Conservation (phyloP, 2,888 invertebrate species). For the Nyleta sp. region DNA sequence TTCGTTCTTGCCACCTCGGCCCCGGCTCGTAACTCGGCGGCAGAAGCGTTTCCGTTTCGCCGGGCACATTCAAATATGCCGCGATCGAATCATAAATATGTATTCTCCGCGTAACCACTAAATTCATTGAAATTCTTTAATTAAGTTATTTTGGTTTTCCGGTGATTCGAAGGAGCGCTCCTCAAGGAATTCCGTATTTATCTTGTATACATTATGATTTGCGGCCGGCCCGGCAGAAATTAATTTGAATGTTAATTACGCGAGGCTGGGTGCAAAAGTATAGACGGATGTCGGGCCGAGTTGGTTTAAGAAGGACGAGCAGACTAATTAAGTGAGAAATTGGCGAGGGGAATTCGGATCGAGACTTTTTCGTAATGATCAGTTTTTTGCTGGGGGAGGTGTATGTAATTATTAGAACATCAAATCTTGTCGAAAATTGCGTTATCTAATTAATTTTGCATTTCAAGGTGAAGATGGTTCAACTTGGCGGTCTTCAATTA, state of each 20-base stretch:
- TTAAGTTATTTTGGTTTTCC: conserved; percentile 81
- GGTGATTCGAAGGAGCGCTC: conserved; percentile 48
- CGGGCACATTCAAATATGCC: conserved; percentile 72
- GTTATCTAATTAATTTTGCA: no score
- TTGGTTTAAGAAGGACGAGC: no score
- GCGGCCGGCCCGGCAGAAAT: conserved; percentile 7
- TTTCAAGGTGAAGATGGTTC: no score
- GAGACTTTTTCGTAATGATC: no score
- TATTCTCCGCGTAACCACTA: conserved; percentile 75
- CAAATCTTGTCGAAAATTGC: no score
- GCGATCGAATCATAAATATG: conserved; percentile 81
- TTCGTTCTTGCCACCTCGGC: conserved; percentile 21
- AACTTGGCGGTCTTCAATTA: no score
- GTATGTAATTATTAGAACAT: no score
- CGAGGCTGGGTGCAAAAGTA: conserved; percentile 20
- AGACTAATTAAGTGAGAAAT: no score
- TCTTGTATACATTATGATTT: conserved; percentile 50
- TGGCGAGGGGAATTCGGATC: no score
- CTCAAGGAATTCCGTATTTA: conserved; percentile 54
- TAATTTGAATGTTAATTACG: conserved; percentile 54
- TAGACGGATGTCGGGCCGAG: no score
- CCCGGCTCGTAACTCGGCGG: conserved; percentile 45
- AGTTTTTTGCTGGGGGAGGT: no score
- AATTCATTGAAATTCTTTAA: conserved; percentile 82
- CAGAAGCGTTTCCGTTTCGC: conserved; percentile 65